A percentile compares a stretch with the other conserved stretches of the same genome.
Conservation (phyloP, 2,888 invertebrate genomes). For the Ophion ellenae region DNA sequence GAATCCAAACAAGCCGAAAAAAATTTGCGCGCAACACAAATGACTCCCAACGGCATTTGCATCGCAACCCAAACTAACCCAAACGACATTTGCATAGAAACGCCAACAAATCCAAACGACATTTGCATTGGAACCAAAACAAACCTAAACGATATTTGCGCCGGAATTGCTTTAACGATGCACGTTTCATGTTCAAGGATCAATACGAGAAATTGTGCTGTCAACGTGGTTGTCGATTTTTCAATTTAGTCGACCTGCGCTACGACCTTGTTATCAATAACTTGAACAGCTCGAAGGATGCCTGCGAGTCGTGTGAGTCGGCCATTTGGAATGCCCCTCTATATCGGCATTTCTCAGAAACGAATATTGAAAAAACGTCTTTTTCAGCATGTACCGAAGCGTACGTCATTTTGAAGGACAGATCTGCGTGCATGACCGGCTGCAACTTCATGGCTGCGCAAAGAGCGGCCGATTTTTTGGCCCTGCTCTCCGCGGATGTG, state of each 20-base stretch:
- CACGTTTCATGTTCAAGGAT: conserved; percentile 64
- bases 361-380: background rate
- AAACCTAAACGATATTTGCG: no score
- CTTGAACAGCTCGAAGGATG: conserved; percentile 76
- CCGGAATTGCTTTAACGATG: background rate
- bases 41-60: no score
- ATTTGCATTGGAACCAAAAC: no score
- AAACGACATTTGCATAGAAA: no score
- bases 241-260: conserved; percentile 78
- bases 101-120: no score
- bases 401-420: conserved; percentile 73
- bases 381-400: conserved; percentile 80
- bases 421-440: conserved; percentile 77
- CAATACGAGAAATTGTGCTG: conserved; percentile 79
- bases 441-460: conserved; percentile 79
- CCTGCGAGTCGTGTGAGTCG: conserved; percentile 79
- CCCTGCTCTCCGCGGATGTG: conserved; percentile 74
- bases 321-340: background rate
- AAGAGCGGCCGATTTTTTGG: conserved; percentile 73
- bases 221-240: conserved; percentile 82
- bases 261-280: conserved; percentile 73
- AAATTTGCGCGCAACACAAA: no score
- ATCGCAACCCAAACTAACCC: no score
- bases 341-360: background rate
- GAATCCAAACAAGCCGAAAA: no score